phyloP scores from a whole-genome alignment of 2,888 invertebrate species.

The Torymus texanus region DNA sequence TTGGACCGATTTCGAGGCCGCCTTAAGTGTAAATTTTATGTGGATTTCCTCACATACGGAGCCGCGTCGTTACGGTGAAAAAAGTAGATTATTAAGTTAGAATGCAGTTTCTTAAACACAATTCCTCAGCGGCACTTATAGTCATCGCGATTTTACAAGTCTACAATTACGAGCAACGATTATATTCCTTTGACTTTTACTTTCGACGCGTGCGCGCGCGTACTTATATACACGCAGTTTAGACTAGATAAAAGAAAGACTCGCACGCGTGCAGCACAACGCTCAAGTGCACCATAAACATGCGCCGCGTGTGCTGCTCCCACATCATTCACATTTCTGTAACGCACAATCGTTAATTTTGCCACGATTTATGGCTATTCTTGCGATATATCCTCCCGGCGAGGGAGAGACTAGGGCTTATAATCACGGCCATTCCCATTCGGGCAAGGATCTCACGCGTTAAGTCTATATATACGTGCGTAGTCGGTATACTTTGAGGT shows the following conservation, averaged over 20 bases:
- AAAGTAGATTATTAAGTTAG: conserved; percentile 2
- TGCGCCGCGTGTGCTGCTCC: conserved; percentile 13
- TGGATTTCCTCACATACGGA: too few relatives aligned
- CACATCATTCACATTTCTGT: conserved; percentile 18
- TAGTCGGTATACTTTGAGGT: too few relatives aligned
- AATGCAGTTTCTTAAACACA: not conserved
- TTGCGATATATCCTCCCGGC: not conserved
- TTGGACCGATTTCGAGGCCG: too few relatives aligned
- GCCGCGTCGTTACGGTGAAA: not conserved
- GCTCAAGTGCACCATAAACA: conserved; percentile 18
- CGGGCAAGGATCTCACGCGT: not conserved
- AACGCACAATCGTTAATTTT: conserved; percentile 54
- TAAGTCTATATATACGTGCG: too few relatives aligned
- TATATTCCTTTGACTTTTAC: conserved; percentile 14
- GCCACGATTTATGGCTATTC: conserved; percentile 38
- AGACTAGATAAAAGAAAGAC: not conserved
- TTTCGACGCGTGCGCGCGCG: conserved; percentile 5
- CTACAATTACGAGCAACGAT: conserved; percentile 18
- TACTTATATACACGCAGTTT: too few relatives aligned
- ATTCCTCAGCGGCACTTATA: conserved; percentile 6
- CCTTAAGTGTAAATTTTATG: too few relatives aligned
- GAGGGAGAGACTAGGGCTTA: too few relatives aligned
- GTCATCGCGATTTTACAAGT: not conserved
- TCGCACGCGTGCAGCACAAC: not conserved
- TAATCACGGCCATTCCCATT: conserved; percentile 13